These are phyloP conservation scores for Ormyrus thymus DNA, from an alignment of 2,888 invertebrate species.

Conservation along the genomic window DNA sequence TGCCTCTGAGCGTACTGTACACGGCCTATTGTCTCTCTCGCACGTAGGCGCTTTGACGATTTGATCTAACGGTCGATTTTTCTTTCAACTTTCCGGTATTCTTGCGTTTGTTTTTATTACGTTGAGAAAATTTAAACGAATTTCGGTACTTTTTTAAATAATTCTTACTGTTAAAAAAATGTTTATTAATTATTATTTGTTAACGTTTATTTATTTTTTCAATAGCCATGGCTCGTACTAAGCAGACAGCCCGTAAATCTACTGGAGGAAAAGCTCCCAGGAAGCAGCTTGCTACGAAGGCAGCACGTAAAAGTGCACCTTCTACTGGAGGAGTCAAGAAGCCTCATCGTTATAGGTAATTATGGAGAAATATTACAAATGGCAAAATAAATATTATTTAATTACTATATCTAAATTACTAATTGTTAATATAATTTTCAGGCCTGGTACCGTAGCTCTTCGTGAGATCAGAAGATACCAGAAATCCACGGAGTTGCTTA, in stretches of 20 bases:
- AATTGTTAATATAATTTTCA: conserved; percentile 56
- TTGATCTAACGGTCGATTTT: background rate
- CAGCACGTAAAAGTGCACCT: conserved; percentile 95
- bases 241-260: conserved; percentile 97
- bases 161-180: background rate
- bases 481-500: conserved; percentile 95
- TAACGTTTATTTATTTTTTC: conserved; percentile 20
- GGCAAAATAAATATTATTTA: background rate
- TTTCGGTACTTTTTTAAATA: background rate
- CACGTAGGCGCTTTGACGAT: background rate
- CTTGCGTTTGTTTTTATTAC: background rate
- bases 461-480: conserved; percentile 98
- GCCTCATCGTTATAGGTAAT: conserved; percentile 90
- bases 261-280: conserved; percentile 98
- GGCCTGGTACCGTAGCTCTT: conserved; percentile 97
- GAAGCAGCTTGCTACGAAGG: conserved; percentile 94
- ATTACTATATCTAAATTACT: background rate
- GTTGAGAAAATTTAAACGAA: background rate
- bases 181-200: background rate
- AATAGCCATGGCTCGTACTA: conserved; percentile 93
- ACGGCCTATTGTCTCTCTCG: conserved; percentile 2
- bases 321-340: conserved; percentile 97
- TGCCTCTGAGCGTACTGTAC: conserved; percentile 1
- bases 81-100: background rate
- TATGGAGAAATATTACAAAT: background rate